Percentiles rank a stretch among this genome's conserved stretches.
These are phyloP conservation scores for Struthidea cinerea DNA, from an alignment of 2,113 vertebrate species.

Conservation along the genomic window DNA sequence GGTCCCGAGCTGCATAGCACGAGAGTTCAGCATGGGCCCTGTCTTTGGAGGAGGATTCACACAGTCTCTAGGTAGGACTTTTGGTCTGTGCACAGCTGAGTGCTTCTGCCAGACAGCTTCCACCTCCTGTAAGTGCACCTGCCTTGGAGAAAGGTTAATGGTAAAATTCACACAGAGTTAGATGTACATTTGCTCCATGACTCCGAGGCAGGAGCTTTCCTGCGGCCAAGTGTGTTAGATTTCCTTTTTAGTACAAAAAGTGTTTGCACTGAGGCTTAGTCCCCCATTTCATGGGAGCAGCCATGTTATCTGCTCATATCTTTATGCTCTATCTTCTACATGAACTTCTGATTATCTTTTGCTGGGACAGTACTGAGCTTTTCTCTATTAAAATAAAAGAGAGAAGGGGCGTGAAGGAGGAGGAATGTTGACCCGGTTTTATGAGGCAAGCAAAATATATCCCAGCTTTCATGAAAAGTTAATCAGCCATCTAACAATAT, in stretches of 20 bases:
- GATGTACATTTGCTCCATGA: not conserved
- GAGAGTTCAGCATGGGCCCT: not conserved
- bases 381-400: not conserved
- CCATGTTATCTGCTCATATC: not conserved
- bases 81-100: not conserved
- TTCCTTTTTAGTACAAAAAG: not conserved
- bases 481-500: not conserved
- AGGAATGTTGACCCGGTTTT: not conserved
- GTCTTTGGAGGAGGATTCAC: not conserved
- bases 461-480: not conserved
- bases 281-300: not conserved
- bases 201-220: not conserved
- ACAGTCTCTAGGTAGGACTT: not conserved
- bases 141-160: not conserved
- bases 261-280: not conserved
- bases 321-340: not conserved
- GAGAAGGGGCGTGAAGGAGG: not conserved
- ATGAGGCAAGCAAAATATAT: not conserved
- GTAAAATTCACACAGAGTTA: not conserved
- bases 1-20: not conserved
- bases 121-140: not conserved
- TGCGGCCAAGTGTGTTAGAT: not conserved
- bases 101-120: not conserved
- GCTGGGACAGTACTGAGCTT: not conserved
- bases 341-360: not conserved